Evolutionary conservation across 2,888 invertebrate species (phyloP).

Genomic region (Dryomyza anilis): DNA sequence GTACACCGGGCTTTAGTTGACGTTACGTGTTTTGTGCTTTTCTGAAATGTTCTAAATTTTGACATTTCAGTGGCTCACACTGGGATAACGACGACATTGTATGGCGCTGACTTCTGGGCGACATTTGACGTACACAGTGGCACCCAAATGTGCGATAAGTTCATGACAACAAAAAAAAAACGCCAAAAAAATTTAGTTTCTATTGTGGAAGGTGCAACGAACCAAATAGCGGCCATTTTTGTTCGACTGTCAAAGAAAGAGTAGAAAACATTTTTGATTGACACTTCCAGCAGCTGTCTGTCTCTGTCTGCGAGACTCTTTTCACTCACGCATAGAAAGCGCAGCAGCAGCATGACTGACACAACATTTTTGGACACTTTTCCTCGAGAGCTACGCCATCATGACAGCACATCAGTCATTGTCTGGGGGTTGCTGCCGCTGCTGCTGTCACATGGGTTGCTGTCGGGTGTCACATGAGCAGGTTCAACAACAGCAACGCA

Average conservation of each 20-base stretch:
- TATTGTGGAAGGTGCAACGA: too few relatives aligned
- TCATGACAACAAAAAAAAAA: too few relatives aligned
- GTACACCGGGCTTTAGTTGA: too few relatives aligned
- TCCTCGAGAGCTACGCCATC: constrained; percentile 29
- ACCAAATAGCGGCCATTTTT: too few relatives aligned
- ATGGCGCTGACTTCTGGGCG: neutral
- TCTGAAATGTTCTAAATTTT: constrained; percentile 25
- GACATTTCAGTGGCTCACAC: constrained; percentile 15
- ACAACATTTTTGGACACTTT: constrained; percentile 46
- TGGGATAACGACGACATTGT: constrained; percentile 6
- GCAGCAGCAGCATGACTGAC: constrained; percentile 44
- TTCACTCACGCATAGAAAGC: constrained; percentile 4
- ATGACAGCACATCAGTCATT: constrained; percentile 46
- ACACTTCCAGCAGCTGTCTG: too few relatives aligned
- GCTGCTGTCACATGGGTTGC: too few relatives aligned
- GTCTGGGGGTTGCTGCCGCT: constrained; percentile 34
- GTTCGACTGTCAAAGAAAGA: too few relatives aligned
- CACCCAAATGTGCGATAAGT: too few relatives aligned
- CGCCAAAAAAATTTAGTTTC: too few relatives aligned
- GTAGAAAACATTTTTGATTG: neutral
- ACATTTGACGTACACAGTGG: neutral
- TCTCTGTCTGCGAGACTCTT: too few relatives aligned
- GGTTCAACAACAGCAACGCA: neutral
- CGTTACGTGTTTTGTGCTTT: constrained; percentile 10
- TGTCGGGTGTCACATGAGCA: neutral